These are phyloP conservation scores for Rhamnusium bicolor DNA, from an alignment of 2,888 invertebrate species.

Conservation along the genomic window DNA sequence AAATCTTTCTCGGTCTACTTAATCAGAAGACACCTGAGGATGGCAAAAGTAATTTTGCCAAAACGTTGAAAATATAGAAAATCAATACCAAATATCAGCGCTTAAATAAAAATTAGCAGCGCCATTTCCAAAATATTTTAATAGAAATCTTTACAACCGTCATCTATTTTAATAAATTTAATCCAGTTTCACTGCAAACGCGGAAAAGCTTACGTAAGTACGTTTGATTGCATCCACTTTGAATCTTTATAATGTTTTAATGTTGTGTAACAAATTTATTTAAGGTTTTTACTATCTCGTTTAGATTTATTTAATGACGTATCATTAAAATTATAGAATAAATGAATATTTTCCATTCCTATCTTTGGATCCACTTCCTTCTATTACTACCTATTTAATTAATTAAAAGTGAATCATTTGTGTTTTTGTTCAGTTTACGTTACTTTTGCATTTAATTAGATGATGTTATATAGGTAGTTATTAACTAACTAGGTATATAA, in stretches of 20 bases:
- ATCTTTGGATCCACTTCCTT: neutral
- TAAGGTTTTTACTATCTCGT: neutral
- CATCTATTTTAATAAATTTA: neutral
- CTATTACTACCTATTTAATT: neutral
- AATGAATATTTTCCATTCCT: constrained; percentile 4
- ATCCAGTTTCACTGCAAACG: neutral
- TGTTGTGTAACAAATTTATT: neutral
- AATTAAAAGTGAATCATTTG: neutral
- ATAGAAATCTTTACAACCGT: neutral
- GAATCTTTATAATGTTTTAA: neutral
- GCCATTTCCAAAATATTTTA: no score
- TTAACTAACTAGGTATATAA: neutral
- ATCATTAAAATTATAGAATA: neutral
- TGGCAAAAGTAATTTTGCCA: no score
- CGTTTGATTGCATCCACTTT: neutral
- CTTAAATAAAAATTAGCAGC: no score
- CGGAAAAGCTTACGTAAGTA: neutral
- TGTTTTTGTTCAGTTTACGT: neutral
- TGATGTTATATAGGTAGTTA: neutral
- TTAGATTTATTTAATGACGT: neutral
- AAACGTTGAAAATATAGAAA: no score
- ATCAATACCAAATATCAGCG: no score
- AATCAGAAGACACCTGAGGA: no score
- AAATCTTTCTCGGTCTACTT: no score
- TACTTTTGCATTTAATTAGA: neutral